Percentiles rank a stretch among this genome's conserved stretches.
Evolutionary conservation across 2,888 invertebrate genomes (phyloP).

Genomic region (Chaetogeoica ovagalla): DNA sequence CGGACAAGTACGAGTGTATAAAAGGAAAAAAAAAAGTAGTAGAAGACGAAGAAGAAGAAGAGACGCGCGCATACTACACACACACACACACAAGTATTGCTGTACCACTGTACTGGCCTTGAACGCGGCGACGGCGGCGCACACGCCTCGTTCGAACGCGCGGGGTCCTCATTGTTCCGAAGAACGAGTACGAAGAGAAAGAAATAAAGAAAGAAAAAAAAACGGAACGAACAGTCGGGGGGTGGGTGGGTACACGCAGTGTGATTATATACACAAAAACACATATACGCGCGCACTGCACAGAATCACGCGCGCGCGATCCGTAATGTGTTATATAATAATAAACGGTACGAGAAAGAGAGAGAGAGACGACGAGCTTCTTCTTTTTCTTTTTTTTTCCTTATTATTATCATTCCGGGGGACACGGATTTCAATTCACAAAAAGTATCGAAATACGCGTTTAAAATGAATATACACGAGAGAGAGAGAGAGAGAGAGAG

Average conservation of each 20-base stretch:
- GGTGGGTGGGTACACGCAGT: background rate
- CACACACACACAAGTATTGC: background rate
- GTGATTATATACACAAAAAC: slow-evolving; percentile 6
- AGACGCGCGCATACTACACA: background rate
- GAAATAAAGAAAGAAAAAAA: slow-evolving; percentile 2
- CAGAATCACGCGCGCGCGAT: background rate
- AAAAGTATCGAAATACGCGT: no score
- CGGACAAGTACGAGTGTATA: no score
- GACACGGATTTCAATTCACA: no score
- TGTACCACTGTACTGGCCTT: slow-evolving; percentile 27
- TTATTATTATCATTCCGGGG: background rate
- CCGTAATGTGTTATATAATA: slow-evolving; percentile 2
- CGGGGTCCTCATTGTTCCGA: slow-evolving; percentile 44
- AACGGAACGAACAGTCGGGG: background rate
- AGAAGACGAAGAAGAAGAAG: slow-evolving; percentile 7
- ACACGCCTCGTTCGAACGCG: slow-evolving; percentile 46
- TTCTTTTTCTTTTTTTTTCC: background rate
- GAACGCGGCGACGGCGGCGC: slow-evolving; percentile 37
- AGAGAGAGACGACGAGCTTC: slow-evolving; percentile 5
- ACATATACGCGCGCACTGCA: background rate
- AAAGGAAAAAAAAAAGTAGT: background rate
- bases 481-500: no score
- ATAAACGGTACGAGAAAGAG: slow-evolving; percentile 8
- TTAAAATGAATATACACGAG: no score
- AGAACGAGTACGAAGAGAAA: slow-evolving; percentile 26